A percentile compares a stretch with the other conserved stretches of the same genome.
These are phyloP conservation scores for Neogobius melanostomus DNA, from an alignment of 2,113 vertebrate genomes.

Conservation along the genomic window DNA sequence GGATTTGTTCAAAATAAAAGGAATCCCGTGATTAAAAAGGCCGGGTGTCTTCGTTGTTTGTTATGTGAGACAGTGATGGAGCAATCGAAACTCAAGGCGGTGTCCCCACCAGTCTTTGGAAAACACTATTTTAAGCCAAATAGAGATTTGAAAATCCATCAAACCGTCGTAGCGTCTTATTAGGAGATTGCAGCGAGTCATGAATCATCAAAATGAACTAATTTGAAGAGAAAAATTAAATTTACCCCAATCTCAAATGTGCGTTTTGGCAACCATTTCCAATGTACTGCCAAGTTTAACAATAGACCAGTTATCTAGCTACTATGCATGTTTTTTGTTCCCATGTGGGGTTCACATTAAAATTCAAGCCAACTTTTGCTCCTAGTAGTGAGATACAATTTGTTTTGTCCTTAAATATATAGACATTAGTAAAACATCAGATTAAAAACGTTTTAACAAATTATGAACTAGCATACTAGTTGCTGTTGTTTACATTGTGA, in stretches of 20 bases:
- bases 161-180: not conserved
- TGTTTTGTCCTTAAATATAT: too few relatives aligned
- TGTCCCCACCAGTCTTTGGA: not conserved
- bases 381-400: too few relatives aligned
- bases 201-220: not conserved
- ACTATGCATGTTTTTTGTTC: too few relatives aligned
- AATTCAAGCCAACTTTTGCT: too few relatives aligned
- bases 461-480: too few relatives aligned
- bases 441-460: too few relatives aligned
- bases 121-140: not conserved
- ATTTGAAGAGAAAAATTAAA: not conserved
- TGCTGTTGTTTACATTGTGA: too few relatives aligned
- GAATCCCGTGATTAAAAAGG: conserved; percentile 44
- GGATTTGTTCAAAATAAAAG: conserved; percentile 42
- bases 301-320: too few relatives aligned
- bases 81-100: not conserved
- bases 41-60: conserved; percentile 37
- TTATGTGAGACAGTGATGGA: conserved; percentile 7
- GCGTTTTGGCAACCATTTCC: not conserved
- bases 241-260: not conserved
- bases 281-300: too few relatives aligned
- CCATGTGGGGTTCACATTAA: too few relatives aligned
- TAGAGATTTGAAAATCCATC: not conserved
- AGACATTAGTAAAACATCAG: too few relatives aligned
- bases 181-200: not conserved